Evolutionary conservation across 2,888 invertebrate species (phyloP), one percentile per base, ranked within the genome.

Genomic region (Nomada fabriciana): DNA sequence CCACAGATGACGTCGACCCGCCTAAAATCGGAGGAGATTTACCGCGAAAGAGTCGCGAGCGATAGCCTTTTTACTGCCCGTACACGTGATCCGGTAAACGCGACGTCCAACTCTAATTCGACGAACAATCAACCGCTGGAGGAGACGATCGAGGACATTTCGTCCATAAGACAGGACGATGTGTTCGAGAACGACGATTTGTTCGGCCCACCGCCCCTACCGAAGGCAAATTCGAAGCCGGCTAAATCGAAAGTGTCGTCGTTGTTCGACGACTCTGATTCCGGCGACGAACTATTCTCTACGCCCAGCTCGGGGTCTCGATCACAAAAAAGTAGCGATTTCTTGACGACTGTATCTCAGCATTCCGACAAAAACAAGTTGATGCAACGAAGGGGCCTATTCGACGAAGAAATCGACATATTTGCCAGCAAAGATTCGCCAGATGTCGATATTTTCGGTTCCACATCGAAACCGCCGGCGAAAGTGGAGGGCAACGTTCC

Each of bases 161-260:
- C 75, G 0, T 82, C 83, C 10, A 57, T n/a, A 15, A 25, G n/a
- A n/a, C 75, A 86, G 52, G 89, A 90, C 63, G 89, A 90, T 71
- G 85, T 91, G 57, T 91, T 92, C 63, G 89, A 90, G 25, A 86
- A 82, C 67, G 92, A 91, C 64, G 91, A 92, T 47, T 80, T 92
- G 20, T 93, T 93, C 57, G 92, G 91, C 4, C 93, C 93, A 20
- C 93, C 93, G 20, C 93, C 93, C n/a, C 85, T 93, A n/a, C 86
- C 92, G n/a, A 93, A 91, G 55, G 64, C 80, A n/a, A 84, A 84
- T 65, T 82, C 87, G 59, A 89, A 89, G 67, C 79, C 70, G 18
- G n/a, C 84, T 23, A 93, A 92, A 74, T 89, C 91, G 25, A 92
- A 93, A 79, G 86, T 90, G 42, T 80, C 85, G 11, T 93, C 91